Percentiles rank a stretch among this genome's conserved stretches.
Conservation (phyloP, 2,888 invertebrate species). For the Cancer borealis region DNA sequence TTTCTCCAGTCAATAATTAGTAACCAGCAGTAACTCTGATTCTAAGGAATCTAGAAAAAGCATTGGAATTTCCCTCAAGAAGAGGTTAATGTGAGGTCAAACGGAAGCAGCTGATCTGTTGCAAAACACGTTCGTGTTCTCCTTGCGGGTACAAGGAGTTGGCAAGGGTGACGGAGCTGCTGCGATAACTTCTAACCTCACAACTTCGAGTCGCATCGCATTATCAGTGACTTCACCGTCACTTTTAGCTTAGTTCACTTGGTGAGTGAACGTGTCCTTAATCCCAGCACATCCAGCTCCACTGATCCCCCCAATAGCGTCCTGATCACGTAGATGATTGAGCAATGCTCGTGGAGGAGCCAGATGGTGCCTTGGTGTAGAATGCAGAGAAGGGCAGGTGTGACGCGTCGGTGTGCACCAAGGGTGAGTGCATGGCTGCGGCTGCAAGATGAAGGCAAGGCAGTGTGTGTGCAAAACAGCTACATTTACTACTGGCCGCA, state of each 20-base stretch:
- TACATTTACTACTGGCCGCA: not conserved
- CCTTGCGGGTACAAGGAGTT: not conserved
- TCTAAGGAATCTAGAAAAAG: not conserved
- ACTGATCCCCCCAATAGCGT: not conserved
- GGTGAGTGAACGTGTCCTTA: not conserved
- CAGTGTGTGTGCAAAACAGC: not conserved
- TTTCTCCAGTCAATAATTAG: not conserved
- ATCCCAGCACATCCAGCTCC: not conserved
- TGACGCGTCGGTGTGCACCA: not conserved
- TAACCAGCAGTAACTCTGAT: not conserved
- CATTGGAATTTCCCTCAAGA: not conserved
- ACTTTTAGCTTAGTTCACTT: not conserved
- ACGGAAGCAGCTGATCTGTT: not conserved
- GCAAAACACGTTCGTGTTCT: not conserved
- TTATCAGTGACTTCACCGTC: not conserved
- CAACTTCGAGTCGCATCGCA: not conserved
- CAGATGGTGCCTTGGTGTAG: not conserved
- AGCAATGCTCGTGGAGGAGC: not conserved
- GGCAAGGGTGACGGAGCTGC: not conserved
- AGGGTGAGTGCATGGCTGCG: not conserved
- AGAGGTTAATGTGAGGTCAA: not conserved
- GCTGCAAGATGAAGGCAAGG: not conserved
- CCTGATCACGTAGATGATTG: constrained; percentile 2
- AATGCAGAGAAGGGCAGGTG: not conserved
- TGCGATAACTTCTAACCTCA: not conserved